These are phyloP conservation scores for Castor canadensis DNA, from an alignment of 2,113 vertebrate genomes.

Conservation along the genomic window DNA sequence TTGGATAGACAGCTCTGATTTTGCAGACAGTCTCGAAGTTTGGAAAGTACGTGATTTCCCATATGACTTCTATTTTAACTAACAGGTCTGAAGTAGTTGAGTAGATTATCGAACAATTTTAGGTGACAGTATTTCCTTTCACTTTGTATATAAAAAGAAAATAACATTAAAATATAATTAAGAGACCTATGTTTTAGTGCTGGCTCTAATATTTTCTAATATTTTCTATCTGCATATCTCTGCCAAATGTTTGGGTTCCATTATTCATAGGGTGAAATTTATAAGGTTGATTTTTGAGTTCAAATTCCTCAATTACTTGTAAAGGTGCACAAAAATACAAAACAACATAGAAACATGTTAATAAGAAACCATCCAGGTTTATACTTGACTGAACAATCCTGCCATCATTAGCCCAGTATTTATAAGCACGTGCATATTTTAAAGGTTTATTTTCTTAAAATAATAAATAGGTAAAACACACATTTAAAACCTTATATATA, in stretches of 20 bases:
- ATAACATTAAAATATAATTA: background rate
- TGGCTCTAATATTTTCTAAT: background rate
- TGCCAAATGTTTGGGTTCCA: no score
- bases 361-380: background rate
- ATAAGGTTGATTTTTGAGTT: background rate
- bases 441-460: background rate
- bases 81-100: background rate
- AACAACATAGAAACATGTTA: background rate
- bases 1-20: background rate
- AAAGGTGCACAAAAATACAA: background rate
- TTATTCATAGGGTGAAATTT: background rate
- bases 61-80: background rate
- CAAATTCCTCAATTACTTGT: background rate
- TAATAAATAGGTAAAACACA: background rate
- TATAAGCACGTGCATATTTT: background rate
- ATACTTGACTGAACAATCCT: background rate
- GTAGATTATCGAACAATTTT: background rate
- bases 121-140: background rate
- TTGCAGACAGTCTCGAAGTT: background rate
- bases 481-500: background rate
- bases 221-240: no score
- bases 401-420: background rate
- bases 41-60: background rate
- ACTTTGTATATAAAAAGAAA: background rate
- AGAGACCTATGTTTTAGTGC: background rate